A percentile compares a stretch with the other conserved stretches of the same genome.
Evolutionary conservation across 2,113 vertebrate species (phyloP).

Genomic region (Salminus brasiliensis): DNA sequence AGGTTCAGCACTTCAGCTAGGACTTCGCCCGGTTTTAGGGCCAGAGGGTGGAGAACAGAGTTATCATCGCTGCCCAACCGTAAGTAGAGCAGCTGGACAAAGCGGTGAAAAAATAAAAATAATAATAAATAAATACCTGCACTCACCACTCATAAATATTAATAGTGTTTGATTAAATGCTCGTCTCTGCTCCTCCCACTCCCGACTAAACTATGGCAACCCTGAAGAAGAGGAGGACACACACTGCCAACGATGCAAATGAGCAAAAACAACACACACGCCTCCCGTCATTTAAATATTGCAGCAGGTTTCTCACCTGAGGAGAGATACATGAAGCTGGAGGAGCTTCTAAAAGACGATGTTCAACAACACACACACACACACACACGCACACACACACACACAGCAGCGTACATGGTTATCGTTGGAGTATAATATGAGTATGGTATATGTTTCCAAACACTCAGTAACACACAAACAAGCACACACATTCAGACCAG

Average conservation of each 20-base stretch:
- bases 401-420: neutral
- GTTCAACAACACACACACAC: neutral
- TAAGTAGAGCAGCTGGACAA: slow-evolving; percentile 34
- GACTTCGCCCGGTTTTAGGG: slow-evolving; percentile 38
- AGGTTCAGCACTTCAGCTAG: slow-evolving; percentile 30
- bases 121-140: slow-evolving; percentile 39
- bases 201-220: neutral
- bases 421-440: slow-evolving; percentile 30
- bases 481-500: too few species aligned
- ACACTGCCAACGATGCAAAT: slow-evolving; percentile 8
- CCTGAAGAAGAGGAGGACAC: slow-evolving; percentile 27
- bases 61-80: slow-evolving; percentile 43
- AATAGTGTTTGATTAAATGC: slow-evolving; percentile 32
- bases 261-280: too few species aligned
- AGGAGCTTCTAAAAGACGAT: slow-evolving; percentile 5
- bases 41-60: slow-evolving; percentile 51
- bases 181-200: slow-evolving; percentile 1
- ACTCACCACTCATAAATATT: slow-evolving; percentile 41
- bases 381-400: neutral
- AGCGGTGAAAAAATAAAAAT: slow-evolving; percentile 45
- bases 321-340: slow-evolving; percentile 41
- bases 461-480: neutral
- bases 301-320: slow-evolving; percentile 27
- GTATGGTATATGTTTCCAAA: neutral
- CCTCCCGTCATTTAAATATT: slow-evolving; percentile 45